These are phyloP conservation scores for Tuta absoluta DNA, from an alignment of 2,888 invertebrate species.

Conservation along the genomic window DNA sequence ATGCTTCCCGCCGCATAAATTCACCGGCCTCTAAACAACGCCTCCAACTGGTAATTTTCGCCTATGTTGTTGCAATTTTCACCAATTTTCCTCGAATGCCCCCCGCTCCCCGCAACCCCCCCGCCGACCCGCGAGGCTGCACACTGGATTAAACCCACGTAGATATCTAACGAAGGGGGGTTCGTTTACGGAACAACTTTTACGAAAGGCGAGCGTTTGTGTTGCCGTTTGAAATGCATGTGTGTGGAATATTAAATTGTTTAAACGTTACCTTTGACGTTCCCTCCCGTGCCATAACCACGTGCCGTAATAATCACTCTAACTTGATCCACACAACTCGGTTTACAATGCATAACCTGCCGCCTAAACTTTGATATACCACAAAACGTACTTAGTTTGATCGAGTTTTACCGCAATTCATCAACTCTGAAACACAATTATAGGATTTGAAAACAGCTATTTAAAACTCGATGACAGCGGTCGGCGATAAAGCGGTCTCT, in stretches of 20 bases:
- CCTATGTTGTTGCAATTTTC: slow-evolving; percentile 78
- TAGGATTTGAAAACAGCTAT: slow-evolving; percentile 48
- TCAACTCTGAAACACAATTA: slow-evolving; percentile 52
- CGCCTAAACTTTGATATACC: slow-evolving; percentile 10
- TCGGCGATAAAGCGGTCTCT: slow-evolving; percentile 51
- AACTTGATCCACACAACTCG: slow-evolving; percentile 65
- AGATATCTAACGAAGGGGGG: slow-evolving; percentile 79
- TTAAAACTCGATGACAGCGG: slow-evolving; percentile 43
- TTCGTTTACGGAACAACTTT: slow-evolving; percentile 77
- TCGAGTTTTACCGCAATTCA: slow-evolving; percentile 31
- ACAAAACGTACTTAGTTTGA: slow-evolving; percentile 30
- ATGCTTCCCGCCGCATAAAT: slow-evolving; percentile 67
- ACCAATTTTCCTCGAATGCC: slow-evolving; percentile 71
- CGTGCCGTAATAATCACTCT: slow-evolving; percentile 71
- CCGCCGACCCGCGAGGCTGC: slow-evolving; percentile 51
- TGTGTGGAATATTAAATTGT: slow-evolving; percentile 80
- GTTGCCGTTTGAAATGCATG: slow-evolving; percentile 77
- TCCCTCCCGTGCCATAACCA: slow-evolving; percentile 58
- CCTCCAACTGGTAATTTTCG: slow-evolving; percentile 75
- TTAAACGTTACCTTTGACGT: slow-evolving; percentile 77
- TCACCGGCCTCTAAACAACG: slow-evolving; percentile 67
- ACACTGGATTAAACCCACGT: slow-evolving; percentile 79
- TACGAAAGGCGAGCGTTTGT: slow-evolving; percentile 75
- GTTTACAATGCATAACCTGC: slow-evolving; percentile 41
- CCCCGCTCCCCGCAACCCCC: slow-evolving; percentile 58